phyloP scores from a whole-genome alignment of 2,113 vertebrate genomes.

The Salvelinus sp. region DNA sequence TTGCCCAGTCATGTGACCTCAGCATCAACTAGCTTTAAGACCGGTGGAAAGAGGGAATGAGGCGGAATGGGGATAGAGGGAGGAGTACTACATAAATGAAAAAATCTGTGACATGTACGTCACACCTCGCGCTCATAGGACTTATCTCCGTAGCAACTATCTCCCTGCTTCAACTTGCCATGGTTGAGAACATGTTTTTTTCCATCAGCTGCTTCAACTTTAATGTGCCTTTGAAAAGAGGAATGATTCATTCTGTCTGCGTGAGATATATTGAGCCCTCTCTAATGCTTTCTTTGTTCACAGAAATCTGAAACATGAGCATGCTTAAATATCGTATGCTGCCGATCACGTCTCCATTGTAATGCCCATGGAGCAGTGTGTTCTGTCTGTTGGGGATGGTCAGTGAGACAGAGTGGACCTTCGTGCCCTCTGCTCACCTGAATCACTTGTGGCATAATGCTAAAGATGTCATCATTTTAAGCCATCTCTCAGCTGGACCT shows the following conservation, averaged over 20 bases:
- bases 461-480: constrained; percentile 58
- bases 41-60: background rate
- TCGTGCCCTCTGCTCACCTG: constrained; percentile 43
- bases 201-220: constrained; percentile 54
- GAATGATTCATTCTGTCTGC: constrained; percentile 39
- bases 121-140: constrained; percentile 58
- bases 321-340: constrained; percentile 38
- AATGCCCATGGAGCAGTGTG: background rate
- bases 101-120: constrained; percentile 44
- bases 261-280: background rate
- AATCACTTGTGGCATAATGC: constrained; percentile 42
- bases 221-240: constrained; percentile 57
- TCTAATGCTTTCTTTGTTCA: constrained; percentile 35
- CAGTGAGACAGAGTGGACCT: constrained; percentile 1
- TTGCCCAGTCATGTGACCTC: constrained; percentile 20
- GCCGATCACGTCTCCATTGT: background rate
- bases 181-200: constrained; percentile 36
- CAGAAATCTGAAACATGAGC: constrained; percentile 3
- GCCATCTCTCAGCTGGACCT: constrained; percentile 45
- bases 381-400: constrained; percentile 18
- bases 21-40: constrained; percentile 57
- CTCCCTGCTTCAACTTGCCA: constrained; percentile 38
- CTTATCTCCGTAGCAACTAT: constrained; percentile 69
- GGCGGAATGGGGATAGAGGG: constrained; percentile 21
- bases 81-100: constrained; percentile 45